A percentile compares a stretch with the other conserved stretches of the same genome.
These are phyloP conservation scores for Gibbula magus DNA, from an alignment of 2,888 invertebrate species.

Conservation along the genomic window DNA sequence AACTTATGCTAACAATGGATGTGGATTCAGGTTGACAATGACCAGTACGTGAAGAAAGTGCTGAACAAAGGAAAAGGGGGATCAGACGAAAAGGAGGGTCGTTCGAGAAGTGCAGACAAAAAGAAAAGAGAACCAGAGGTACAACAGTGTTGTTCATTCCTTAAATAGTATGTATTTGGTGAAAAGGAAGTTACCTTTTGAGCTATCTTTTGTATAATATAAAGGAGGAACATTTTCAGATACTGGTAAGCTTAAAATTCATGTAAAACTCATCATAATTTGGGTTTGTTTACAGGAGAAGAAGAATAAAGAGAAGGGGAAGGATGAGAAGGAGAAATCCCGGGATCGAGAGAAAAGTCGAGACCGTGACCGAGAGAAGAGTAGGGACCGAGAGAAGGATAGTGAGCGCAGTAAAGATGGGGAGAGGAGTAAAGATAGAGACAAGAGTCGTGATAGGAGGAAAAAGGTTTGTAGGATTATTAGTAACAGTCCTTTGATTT, in stretches of 20 bases:
- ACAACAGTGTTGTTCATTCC: slow-evolving; percentile 16
- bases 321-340: background rate
- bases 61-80: slow-evolving; percentile 60
- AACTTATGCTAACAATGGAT: background rate
- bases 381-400: slow-evolving; percentile 36
- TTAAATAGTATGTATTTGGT: too few species aligned
- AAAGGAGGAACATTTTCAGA: too few species aligned
- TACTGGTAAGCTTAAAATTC: too few species aligned
- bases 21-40: slow-evolving; percentile 72
- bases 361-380: slow-evolving; percentile 16
- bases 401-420: slow-evolving; percentile 37
- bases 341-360: background rate
- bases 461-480: slow-evolving; percentile 36
- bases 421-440: slow-evolving; percentile 35
- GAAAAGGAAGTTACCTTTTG: too few species aligned
- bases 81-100: slow-evolving; percentile 24
- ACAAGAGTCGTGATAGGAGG: slow-evolving; percentile 32
- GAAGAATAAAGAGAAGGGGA: background rate
- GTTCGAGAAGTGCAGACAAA: slow-evolving; percentile 45
- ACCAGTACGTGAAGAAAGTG: slow-evolving; percentile 74
- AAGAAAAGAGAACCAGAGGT: slow-evolving; percentile 41
- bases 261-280: background rate
- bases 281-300: background rate
- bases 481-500: too few species aligned
- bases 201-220: too few species aligned